Base-by-base conservation (phyloP, 2,113 vertebrate species). In the Podarcis cretensis region DNA sequence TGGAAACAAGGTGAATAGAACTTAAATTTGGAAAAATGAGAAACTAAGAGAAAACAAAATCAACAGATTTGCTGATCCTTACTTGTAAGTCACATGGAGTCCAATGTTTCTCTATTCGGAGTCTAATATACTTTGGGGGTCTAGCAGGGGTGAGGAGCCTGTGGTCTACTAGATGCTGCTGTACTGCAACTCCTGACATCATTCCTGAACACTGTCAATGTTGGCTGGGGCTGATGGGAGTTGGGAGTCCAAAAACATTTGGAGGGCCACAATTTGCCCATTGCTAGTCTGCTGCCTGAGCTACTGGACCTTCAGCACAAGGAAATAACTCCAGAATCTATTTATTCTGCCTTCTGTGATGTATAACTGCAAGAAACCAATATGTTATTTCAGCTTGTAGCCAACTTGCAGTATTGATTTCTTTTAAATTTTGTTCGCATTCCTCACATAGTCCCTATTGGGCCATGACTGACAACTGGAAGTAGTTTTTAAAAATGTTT, bases 381-480 rank as follows among this genome's bases (percentile, higher is more conserved):
- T 25, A 32, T 8, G 16, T 48, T 43, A 8, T 27, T 84, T 78
- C 75, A 90, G 4, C 43, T 48, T 32, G 69, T 0, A 71, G 82
- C 82, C 35, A 69, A 54, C 65, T 8, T 57, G 2, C n/a, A 4
- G 10, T 4, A 2, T 16, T 25, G 18, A 0, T 93, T 91, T 89
- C 78, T 86, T 79, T 35, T 1, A 1, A 54, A 66, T 40, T n/a
- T 40, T 37, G 37, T 89, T 87, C 18, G 78, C 57, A 80, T 63
- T 37, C n/a, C 89, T 87, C 18, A 81, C 48, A 80, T 63, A 91
- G 81, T 63, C n/a, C 4, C 73, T 27, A 65, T 69, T 91, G 84
- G 82, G 54, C 82, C 1, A 1, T 78, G 76, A 71, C 76, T 91
- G 48, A 81, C 78, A 89, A 91, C 76, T 87, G 30, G 83, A 86